Base-by-base conservation (phyloP, 2,797 vertebrate species). In the Lithobates sylvaticus region DNA sequence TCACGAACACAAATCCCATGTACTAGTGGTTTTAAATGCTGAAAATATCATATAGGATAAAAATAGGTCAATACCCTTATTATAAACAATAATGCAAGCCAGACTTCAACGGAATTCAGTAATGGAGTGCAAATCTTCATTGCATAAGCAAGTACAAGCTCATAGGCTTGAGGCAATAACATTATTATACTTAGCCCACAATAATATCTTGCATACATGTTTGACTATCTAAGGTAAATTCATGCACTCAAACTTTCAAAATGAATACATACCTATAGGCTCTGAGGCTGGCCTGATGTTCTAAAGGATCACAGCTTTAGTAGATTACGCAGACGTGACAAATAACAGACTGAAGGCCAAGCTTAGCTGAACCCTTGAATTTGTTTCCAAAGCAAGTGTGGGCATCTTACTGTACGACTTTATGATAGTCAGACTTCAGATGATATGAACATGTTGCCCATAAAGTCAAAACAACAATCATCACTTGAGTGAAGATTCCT, bases 391-490 rank as follows among this genome's bases (percentile, higher is more conserved):
- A 23, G 54, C 8, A 1, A n/a, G 1, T 23, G 7, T 23, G 21
- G 54, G 9, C 21, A 26, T 71, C 85, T 77, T 83, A 86, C 85
- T 54, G 72, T 76, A 15, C 27, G 42, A 29, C 23, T 26, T 44
- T 21, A 26, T 18, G 29, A 70, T 36, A 75, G 77, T 21, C 39
- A 36, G 13, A 34, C 27, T 72, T 67, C 74, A 72, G 74, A 13
- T 69, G 65, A 77, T n/a, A 29, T 29, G n/a, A 21, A 42, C 47
- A 61, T 42, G 26, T 39, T 50, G 26, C 39, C 50, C 61, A 3
- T 44, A 26, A 61, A 67, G 26, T 85, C 76, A 61, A 8, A 23
- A 61, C 21, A 42, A 68, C 9, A 81, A 67, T 54, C 78, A 82
- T 82, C 79, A 83, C 74, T 77, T 23, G 21, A 61, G 54, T 61